phyloP scores from a whole-genome alignment of 2,113 vertebrate species.

The Neogobius melanostomus region DNA sequence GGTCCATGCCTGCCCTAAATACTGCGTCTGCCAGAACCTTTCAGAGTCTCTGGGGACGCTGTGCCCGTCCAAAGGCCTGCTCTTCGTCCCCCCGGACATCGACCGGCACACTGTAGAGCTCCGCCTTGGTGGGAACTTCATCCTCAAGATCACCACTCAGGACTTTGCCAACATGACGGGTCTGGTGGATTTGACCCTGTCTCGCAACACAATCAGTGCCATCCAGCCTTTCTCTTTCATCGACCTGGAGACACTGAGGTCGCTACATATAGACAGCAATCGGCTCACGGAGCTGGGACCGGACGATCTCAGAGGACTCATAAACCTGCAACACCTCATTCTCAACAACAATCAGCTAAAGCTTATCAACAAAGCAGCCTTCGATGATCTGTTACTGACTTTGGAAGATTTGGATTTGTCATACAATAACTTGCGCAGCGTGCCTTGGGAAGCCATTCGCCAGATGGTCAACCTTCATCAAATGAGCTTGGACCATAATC shows the following conservation, averaged over 20 bases:
- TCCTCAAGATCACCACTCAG: slow-evolving; percentile 89
- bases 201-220: slow-evolving; percentile 92
- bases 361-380: slow-evolving; percentile 83
- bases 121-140: slow-evolving; percentile 94
- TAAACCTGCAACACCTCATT: slow-evolving; percentile 96
- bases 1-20: slow-evolving; percentile 94
- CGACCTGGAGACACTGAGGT: slow-evolving; percentile 93
- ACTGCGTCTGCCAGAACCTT: slow-evolving; percentile 97
- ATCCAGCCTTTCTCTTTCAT: slow-evolving; percentile 95
- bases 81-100: slow-evolving; percentile 93
- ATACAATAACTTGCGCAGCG: slow-evolving; percentile 90
- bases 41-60: slow-evolving; percentile 97
- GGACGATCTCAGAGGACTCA: slow-evolving; percentile 87
- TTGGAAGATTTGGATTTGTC: slow-evolving; percentile 96
- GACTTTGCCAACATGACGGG: slow-evolving; percentile 98
- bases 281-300: slow-evolving; percentile 89
- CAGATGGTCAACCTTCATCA: slow-evolving; percentile 97
- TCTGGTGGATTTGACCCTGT: slow-evolving; percentile 95
- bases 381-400: slow-evolving; percentile 90
- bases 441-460: slow-evolving; percentile 92
- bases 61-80: slow-evolving; percentile 94
- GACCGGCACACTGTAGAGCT: slow-evolving; percentile 95
- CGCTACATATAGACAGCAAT: slow-evolving; percentile 93
- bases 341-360: slow-evolving; percentile 96
- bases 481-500: slow-evolving; percentile 95